Evolutionary conservation across 2,888 invertebrate species (phyloP).

Genomic region (Willowsia nigromaculata): DNA sequence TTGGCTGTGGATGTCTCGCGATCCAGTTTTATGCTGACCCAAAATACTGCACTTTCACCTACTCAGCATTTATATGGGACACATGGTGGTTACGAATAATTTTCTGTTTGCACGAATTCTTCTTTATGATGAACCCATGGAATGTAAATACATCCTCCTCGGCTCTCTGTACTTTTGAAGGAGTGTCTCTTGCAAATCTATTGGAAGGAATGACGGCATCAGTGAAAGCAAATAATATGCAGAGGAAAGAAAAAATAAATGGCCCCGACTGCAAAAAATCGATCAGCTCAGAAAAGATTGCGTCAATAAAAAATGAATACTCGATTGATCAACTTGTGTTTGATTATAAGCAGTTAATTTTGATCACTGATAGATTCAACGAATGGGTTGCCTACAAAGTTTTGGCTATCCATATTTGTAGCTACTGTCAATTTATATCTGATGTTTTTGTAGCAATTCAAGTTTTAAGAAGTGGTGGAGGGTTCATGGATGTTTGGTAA

Average conservation of each 20-base stretch:
- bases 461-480: conserved; percentile 43
- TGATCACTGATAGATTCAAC: conserved; percentile 43
- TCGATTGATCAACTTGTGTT: conserved; percentile 31
- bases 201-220: conserved; percentile 25
- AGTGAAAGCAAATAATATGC: not conserved
- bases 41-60: conserved; percentile 47
- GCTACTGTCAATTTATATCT: conserved; percentile 61
- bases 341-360: conserved; percentile 50
- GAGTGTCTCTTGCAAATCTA: conserved; percentile 1
- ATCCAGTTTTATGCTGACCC: conserved; percentile 54
- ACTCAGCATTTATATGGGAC: conserved; percentile 18
- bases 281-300: not conserved
- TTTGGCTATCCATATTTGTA: conserved; percentile 41
- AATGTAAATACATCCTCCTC: not conserved
- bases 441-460: conserved; percentile 58
- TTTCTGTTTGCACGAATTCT: conserved; percentile 55
- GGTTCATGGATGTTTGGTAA: conserved; percentile 50
- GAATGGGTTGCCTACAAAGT: conserved; percentile 59
- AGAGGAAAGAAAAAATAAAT: not conserved
- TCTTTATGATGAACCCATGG: conserved; percentile 58
- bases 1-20: conserved; percentile 33
- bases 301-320: not conserved
- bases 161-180: conserved; percentile 37
- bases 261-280: not conserved
- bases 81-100: conserved; percentile 2